Evolutionary conservation across 1,140 invertebrate species (phyloP).

Genomic region (Monochamus saltuarius): DNA sequence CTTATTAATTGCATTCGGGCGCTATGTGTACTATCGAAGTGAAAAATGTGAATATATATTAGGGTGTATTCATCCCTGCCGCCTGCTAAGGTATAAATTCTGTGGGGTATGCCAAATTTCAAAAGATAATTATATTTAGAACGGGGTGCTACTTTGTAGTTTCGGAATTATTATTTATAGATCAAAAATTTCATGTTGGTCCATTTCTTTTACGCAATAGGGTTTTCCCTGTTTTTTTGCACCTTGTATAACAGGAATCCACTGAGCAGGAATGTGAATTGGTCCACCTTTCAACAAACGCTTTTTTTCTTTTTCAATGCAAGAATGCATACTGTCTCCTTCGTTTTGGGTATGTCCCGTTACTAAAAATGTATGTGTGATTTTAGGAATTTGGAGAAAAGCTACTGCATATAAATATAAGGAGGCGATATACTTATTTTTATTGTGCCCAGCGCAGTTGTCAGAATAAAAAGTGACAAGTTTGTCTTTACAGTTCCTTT

Average conservation of each 20-base stretch:
- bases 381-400: slow-evolving; percentile 24
- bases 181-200: no score
- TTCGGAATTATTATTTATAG: no score
- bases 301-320: slow-evolving; percentile 48
- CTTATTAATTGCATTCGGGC: no score
- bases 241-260: slow-evolving; percentile 9
- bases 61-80: no score
- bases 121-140: no score
- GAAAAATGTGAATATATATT: no score
- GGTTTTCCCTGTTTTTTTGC: slow-evolving; percentile 26
- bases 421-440: neutral
- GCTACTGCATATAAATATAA: slow-evolving; percentile 23
- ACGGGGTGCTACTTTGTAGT: no score
- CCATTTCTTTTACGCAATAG: slow-evolving; percentile 17
- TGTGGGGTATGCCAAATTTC: no score
- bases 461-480: neutral
- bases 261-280: slow-evolving; percentile 41
- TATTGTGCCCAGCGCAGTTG: neutral
- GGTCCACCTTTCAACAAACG: slow-evolving; percentile 33
- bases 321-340: slow-evolving; percentile 47
- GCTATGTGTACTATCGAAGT: no score
- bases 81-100: no score
- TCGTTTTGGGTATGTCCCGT: slow-evolving; percentile 52
- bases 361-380: slow-evolving; percentile 48
- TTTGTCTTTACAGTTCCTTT: neutral